These are phyloP conservation scores for Eulemur albifrons DNA, from an alignment of 2,797 vertebrate genomes.

Conservation along the genomic window DNA sequence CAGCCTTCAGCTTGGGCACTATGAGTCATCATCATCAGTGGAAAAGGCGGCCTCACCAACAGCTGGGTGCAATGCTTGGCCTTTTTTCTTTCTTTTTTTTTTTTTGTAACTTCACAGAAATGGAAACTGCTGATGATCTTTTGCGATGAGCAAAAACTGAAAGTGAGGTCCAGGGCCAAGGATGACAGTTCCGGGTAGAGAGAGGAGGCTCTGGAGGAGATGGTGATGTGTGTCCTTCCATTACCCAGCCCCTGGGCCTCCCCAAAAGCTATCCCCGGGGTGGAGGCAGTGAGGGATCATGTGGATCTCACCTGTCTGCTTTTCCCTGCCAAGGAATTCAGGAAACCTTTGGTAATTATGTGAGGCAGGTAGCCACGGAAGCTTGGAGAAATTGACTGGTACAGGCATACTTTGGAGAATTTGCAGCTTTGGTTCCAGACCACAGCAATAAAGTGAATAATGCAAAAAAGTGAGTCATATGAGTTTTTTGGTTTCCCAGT, in stretches of 20 bases:
- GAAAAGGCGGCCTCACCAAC: conserved; percentile 37
- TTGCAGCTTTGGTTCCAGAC: background rate
- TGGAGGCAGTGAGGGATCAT: background rate
- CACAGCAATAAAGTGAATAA: background rate
- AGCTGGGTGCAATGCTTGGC: conserved; percentile 51
- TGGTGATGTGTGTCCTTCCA: background rate
- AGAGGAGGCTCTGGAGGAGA: background rate
- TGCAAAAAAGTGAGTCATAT: background rate
- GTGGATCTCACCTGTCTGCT: background rate
- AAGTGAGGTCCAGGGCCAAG: background rate
- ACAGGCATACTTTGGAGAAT: background rate
- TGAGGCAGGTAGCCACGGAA: background rate
- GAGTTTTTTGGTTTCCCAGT: background rate
- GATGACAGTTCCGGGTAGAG: background rate
- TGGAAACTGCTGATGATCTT: conserved; percentile 50
- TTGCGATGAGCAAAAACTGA: conserved; percentile 12
- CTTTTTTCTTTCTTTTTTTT: background rate
- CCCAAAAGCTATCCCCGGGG: background rate
- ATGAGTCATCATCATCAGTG: conserved; percentile 50
- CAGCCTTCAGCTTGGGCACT: conserved; percentile 37
- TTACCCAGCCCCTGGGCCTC: background rate
- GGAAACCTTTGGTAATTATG: background rate
- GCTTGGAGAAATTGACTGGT: background rate
- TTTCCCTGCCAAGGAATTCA: background rate
- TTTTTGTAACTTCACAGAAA: conserved; percentile 33